Evolutionary conservation across 1,140 invertebrate genomes (phyloP).

Genomic region (Formica selysi): DNA sequence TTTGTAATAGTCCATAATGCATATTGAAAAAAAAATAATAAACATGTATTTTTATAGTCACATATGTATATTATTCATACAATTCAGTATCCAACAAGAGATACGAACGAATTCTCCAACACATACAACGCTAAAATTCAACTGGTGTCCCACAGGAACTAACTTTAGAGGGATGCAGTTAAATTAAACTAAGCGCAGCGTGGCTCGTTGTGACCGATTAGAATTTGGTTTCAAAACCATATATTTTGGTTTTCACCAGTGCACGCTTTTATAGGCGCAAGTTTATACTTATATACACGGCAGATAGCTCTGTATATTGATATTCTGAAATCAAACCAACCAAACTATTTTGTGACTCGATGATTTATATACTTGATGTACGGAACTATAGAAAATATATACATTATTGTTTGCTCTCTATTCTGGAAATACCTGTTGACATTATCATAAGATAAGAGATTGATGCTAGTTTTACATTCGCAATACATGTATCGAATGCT

Average conservation of each 20-base stretch:
- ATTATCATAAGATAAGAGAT: conserved; percentile 15
- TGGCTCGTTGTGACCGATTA: conserved; percentile 26
- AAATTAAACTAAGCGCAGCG: conserved; percentile 14
- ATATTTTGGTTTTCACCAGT: conserved; percentile 5
- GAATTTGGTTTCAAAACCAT: conserved; percentile 6
- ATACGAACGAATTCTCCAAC: not conserved
- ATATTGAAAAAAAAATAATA: not conserved
- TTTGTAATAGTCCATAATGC: not conserved
- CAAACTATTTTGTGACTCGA: not conserved
- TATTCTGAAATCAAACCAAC: conserved; percentile 14
- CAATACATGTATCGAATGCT: not conserved
- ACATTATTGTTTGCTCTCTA: not conserved
- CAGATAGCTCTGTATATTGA: not conserved
- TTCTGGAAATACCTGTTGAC: conserved; percentile 19
- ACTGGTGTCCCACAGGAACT: conserved; percentile 53
- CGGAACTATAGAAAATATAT: not conserved
- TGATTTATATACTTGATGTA: not conserved
- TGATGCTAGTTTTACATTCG: not conserved
- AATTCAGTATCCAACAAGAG: not conserved
- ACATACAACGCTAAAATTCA: not conserved
- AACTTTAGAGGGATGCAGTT: conserved; percentile 45
- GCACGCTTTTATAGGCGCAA: conserved; percentile 26
- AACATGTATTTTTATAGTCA: not conserved
- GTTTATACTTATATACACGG: not conserved
- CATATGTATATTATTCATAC: not conserved